Conservation (phyloP, 2,797 vertebrate species). For the Falco berigora region DNA sequence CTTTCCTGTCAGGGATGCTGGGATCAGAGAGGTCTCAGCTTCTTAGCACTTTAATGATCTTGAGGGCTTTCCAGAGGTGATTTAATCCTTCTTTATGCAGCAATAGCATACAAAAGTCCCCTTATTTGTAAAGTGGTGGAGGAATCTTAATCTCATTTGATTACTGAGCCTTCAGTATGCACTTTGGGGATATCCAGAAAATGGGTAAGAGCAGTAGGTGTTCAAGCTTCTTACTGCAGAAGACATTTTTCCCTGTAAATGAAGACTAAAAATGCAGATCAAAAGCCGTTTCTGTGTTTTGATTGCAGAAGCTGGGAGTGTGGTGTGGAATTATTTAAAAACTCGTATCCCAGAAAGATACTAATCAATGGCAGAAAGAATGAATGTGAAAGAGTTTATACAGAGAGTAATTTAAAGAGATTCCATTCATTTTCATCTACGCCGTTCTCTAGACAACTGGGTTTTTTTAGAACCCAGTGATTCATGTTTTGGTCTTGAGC, state of each 20-base stretch:
- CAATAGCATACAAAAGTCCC: neutral
- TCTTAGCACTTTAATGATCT: neutral
- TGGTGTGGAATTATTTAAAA: slow-evolving; percentile 45
- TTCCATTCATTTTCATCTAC: slow-evolving; percentile 48
- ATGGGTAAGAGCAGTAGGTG: neutral
- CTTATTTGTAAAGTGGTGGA: neutral
- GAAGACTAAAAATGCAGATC: slow-evolving; percentile 27
- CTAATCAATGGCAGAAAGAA: slow-evolving; percentile 38
- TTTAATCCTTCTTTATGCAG: neutral
- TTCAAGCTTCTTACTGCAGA: neutral
- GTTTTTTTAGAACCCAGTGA: slow-evolving; percentile 49
- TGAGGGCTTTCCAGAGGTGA: neutral
- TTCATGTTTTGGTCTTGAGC: slow-evolving; percentile 41
- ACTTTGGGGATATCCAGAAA: neutral
- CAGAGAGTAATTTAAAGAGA: slow-evolving; percentile 57
- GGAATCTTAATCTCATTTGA: neutral
- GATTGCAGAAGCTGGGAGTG: slow-evolving; percentile 31
- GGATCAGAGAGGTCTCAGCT: neutral
- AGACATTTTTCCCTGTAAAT: slow-evolving; percentile 3
- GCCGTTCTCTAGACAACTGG: slow-evolving; percentile 4
- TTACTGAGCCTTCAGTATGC: neutral
- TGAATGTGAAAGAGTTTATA: slow-evolving; percentile 40
- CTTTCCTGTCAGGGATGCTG: neutral
- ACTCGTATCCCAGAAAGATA: neutral
- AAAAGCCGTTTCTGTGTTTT: slow-evolving; percentile 47